Evolutionary conservation across 2,797 vertebrate species (phyloP), one percentile per base, ranked within the genome.

Genomic region (Craterocephalus amniculus): DNA sequence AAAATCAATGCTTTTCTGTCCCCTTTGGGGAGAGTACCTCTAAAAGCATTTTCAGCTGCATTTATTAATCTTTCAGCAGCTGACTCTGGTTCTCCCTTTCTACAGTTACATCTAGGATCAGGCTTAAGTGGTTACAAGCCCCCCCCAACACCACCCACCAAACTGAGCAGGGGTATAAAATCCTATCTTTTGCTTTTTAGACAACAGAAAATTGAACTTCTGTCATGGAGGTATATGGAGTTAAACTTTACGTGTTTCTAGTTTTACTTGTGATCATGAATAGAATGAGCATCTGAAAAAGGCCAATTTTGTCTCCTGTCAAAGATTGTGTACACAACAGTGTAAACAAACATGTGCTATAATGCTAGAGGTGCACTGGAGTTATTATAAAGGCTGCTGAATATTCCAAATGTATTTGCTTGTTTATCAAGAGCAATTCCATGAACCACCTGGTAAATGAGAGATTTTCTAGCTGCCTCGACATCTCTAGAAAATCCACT

Each of bases 51-150:
- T 88, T 83, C 78, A 79, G 75, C 69, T 62, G 76, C 64, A 64
- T 86, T 79, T 90, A 87, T 88, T 88, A 86, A 89, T 92, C 81
- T 92, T 89, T 91, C 70, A 88, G 70, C 81, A 75, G 81, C 85
- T 74, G 74, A 76, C 72, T 84, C 85, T 72, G 49, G 65, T 54
- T 75, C 79, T 84, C 74, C 51, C 34, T 81, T 61, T 88, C 74
- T 78, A 69, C 81, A 75, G 82, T 79, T 80, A 78, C 85, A 85
- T 87, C 75, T 83, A 40, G 77, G 74, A 86, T 75, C 59, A 83
- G 40, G 81, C 71, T 76, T 72, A 85, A 87, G 76, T 85, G 82
- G 72, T 70, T 67, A 72, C 16, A 18, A 63, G 73, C 72, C 62
- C 12, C 63, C 27, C 27, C 27, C 2, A 4, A 32, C 26, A 34